These are phyloP conservation scores for Drosophila pseudotalamancana DNA, from an alignment of 2,888 invertebrate species.

Conservation along the genomic window DNA sequence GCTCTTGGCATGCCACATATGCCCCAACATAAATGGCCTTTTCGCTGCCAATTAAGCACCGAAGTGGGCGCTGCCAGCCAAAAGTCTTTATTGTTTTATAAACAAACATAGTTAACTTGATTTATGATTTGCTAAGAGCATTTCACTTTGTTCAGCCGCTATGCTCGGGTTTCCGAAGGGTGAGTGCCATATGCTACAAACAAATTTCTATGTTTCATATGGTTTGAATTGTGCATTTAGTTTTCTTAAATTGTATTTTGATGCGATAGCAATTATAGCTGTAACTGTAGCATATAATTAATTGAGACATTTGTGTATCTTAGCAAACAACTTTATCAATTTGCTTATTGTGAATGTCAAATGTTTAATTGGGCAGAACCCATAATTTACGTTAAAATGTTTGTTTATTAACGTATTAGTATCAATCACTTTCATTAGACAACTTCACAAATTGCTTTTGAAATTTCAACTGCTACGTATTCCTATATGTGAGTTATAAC, in stretches of 20 bases:
- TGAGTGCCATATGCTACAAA: conserved; percentile 5
- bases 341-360: no score
- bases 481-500: neutral
- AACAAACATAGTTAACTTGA: conserved; percentile 28
- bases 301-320: neutral
- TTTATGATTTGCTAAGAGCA: conserved; percentile 27
- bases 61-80: conserved; percentile 19
- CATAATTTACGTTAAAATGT: neutral
- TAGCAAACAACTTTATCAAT: neutral
- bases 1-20: conserved; percentile 53
- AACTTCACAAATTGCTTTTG: neutral
- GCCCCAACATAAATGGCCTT: conserved; percentile 46
- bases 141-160: conserved; percentile 3
- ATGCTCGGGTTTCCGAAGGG: neutral
- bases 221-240: neutral
- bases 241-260: no score
- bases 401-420: conserved; percentile 15
- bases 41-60: conserved; percentile 43
- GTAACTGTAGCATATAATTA: no score
- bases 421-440: neutral
- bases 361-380: neutral
- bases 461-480: neutral
- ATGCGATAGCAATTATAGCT: no score
- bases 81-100: conserved; percentile 15
- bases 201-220: neutral